Base-by-base conservation (phyloP, 1,140 invertebrate genomes). In the Sinonovacula constricta region DNA sequence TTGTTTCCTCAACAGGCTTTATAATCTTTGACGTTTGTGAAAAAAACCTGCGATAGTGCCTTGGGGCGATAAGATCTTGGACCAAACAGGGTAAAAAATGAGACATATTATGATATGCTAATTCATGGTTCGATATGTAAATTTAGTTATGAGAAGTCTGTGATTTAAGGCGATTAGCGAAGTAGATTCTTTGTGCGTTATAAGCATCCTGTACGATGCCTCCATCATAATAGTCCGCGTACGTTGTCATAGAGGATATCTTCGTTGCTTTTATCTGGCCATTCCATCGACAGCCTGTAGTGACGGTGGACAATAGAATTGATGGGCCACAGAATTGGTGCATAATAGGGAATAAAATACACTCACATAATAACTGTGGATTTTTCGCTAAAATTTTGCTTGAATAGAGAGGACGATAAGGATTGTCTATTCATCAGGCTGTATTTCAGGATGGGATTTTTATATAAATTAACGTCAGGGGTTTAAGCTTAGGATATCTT, bases 61-160 rank as follows among this genome's bases (percentile, higher is more conserved):
- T 36, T 28, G 18, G 10, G 10, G 5, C 15, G 65, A 69, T 77
- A 69, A 60, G 53, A 60, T 60, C 56, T 78, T 45, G 39, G 10
- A 28, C 70, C 68, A 62, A 54, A 39, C 56, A 15, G 54, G 49
- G 28, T 78, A 63, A 70, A 78, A 78, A 70, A 78, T 78, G 75
- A 69, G 65, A 63, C 66, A 63, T 78, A 63, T 78, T 69, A 62
- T 34, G 75, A 78, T 78, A 78, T 78, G 75, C 75, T 69, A 78
- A 69, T 78, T 69, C 63, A 28, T 33, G 15, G 30, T 57, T 69
- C 63, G 66, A 70, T 78, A 78, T 78, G 65, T 65, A 69, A 78
- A 78, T 78, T 36, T 36, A n/a, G 22, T 14, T 57, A 69, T 28
- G 57, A 54, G 33, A 62, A 60, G 18, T 54, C 57, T 62, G 51